Conservation (phyloP, 2,888 invertebrate species). For the Anthrax anthrax region DNA sequence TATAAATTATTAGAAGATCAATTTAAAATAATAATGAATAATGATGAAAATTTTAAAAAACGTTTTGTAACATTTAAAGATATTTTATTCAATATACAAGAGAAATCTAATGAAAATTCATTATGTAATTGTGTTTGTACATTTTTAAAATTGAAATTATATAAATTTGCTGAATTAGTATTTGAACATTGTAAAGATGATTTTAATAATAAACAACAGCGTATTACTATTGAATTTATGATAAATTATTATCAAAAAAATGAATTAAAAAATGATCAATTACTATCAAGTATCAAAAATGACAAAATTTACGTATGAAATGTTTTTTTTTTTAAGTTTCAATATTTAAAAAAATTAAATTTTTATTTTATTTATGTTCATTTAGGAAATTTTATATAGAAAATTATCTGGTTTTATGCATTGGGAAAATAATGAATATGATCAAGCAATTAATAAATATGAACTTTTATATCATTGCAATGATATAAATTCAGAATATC, state of each 20-base stretch:
- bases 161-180: conserved; percentile 6
- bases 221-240: background rate
- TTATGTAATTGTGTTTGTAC: conserved; percentile 4
- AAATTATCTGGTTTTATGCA: background rate
- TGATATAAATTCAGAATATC: background rate
- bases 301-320: background rate
- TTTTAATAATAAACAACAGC: conserved; percentile 1
- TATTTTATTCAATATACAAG: background rate
- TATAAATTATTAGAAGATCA: background rate
- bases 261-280: background rate
- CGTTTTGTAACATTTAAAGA: background rate
- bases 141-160: conserved; percentile 7
- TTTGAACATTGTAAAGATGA: conserved; percentile 1
- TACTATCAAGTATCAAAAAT: background rate
- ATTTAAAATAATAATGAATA: background rate
- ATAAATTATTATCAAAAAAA: background rate
- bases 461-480: conserved; percentile 6
- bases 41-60: background rate
- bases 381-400: conserved; percentile 1
- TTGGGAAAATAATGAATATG: background rate
- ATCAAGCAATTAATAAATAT: conserved; percentile 4
- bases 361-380: background rate
- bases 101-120: background rate
- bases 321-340: too few relatives aligned
- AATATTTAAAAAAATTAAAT: background rate